Evolutionary conservation across 53 echinoderm and acorn worm species (phyloP).

Genomic region (Crossaster papposus): DNA sequence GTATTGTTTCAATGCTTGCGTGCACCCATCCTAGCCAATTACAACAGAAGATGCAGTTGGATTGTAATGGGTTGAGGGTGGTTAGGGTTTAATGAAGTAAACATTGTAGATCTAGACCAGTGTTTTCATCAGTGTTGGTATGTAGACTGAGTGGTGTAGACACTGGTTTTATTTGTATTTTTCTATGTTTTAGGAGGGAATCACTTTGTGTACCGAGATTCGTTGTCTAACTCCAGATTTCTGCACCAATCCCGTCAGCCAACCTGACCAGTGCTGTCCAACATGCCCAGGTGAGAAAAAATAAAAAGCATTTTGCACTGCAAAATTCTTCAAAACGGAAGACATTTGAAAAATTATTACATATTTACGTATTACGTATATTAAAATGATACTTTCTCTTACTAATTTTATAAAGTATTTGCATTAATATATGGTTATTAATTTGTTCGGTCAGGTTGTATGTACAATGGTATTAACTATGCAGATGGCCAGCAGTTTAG

Average conservation of each 20-base stretch:
- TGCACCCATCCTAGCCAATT: too few species aligned
- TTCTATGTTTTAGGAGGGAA: conserved; percentile 66
- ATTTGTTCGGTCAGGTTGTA: conserved; percentile 72
- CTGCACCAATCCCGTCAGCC: conserved; percentile 79
- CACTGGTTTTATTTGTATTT: too few species aligned
- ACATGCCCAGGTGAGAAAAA: conserved; percentile 82
- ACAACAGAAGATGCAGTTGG: too few species aligned
- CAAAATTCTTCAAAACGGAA: too few species aligned
- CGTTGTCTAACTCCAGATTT: conserved; percentile 91
- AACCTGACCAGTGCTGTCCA: conserved; percentile 92
- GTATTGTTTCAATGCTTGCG: too few species aligned
- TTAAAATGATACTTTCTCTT: background rate
- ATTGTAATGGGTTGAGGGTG: too few species aligned
- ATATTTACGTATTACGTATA: background rate
- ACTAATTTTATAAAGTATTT: background rate
- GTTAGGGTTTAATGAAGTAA: too few species aligned
- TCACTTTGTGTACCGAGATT: conserved; percentile 89
- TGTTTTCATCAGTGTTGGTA: too few species aligned
- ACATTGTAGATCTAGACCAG: too few species aligned
- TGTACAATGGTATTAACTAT: conserved; percentile 88
- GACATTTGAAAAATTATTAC: too few species aligned
- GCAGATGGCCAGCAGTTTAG: conserved; percentile 82
- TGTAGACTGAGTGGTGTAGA: too few species aligned
- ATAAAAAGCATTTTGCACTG: too few species aligned
- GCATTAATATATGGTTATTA: background rate